These are phyloP conservation scores for Myiotriccus ornatus DNA, from an alignment of 2,797 vertebrate species.

Conservation along the genomic window DNA sequence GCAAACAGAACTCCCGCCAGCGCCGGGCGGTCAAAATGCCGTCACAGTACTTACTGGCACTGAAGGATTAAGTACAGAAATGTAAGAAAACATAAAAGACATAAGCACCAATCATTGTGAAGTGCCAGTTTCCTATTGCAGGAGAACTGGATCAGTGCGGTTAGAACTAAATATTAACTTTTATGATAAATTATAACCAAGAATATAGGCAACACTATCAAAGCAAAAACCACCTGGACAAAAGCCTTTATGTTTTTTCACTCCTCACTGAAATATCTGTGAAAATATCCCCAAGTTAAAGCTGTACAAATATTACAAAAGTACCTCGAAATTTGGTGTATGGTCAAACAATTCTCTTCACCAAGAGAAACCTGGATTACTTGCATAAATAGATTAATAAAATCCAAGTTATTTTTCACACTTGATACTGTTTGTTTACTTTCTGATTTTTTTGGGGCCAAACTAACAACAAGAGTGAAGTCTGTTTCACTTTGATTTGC, in stretches of 20 bases:
- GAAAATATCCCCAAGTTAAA: slow-evolving; percentile 3
- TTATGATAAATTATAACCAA: slow-evolving; percentile 65
- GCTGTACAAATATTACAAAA: neutral
- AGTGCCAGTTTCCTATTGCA: slow-evolving; percentile 57
- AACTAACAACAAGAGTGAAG: slow-evolving; percentile 7
- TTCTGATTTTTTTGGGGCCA: slow-evolving; percentile 9
- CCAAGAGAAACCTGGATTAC: neutral
- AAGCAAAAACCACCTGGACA: neutral
- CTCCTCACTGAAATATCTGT: neutral
- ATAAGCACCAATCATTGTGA: slow-evolving; percentile 48
- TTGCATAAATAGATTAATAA: neutral
- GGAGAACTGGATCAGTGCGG: slow-evolving; percentile 42
- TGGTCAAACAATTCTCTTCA: neutral
- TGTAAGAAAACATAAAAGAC: slow-evolving; percentile 37
- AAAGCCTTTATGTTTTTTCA: neutral
- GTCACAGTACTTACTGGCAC: fast-evolving
- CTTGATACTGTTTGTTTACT: neutral
- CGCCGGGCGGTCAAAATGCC: fast-evolving
- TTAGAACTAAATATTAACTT: slow-evolving; percentile 69
- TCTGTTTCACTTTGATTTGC: slow-evolving; percentile 5
- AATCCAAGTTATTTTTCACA: neutral
- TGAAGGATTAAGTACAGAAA: slow-evolving; percentile 12
- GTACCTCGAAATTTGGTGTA: neutral
- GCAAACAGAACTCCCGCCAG: neutral
- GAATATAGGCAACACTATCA: neutral